Evolutionary conservation across 2,888 invertebrate species (phyloP).

Genomic region (Apotomis turbidana): DNA sequence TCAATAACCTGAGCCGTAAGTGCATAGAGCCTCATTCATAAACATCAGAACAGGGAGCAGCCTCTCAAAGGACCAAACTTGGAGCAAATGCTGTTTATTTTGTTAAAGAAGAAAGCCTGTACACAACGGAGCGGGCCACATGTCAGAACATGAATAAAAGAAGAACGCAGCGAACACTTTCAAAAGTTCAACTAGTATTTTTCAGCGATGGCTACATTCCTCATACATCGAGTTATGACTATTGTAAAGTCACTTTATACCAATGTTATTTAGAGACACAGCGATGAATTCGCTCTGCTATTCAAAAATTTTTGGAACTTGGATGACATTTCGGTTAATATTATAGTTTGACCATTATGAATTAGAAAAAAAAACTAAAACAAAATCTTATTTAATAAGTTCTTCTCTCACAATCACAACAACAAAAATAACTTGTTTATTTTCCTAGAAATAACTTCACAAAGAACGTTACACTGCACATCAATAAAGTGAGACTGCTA

Average conservation of each 20-base stretch:
- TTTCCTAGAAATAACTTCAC: no score
- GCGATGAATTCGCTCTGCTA: not conserved
- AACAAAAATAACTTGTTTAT: no score
- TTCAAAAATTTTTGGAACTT: no score
- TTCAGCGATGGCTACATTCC: constrained; percentile 70
- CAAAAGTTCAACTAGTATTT: constrained; percentile 76
- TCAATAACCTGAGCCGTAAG: constrained; percentile 56
- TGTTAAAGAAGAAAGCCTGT: constrained; percentile 80
- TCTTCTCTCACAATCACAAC: no score
- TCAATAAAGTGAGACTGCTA: no score
- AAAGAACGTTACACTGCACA: no score
- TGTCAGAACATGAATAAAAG: constrained; percentile 82
- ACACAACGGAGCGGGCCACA: constrained; percentile 78
- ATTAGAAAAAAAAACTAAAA: no score
- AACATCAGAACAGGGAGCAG: constrained; percentile 71
- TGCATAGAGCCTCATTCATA: constrained; percentile 79
- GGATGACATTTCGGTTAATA: no score
- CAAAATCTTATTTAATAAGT: no score
- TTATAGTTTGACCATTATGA: no score
- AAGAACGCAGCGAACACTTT: constrained; percentile 76
- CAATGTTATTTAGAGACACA: not conserved
- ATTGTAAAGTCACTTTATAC: not conserved
- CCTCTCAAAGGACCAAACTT: constrained; percentile 80
- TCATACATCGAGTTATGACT: constrained; percentile 50
- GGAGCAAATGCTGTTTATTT: constrained; percentile 82